Base-by-base conservation (phyloP, 2,113 vertebrate genomes). In the Prionailurus viverrinus region DNA sequence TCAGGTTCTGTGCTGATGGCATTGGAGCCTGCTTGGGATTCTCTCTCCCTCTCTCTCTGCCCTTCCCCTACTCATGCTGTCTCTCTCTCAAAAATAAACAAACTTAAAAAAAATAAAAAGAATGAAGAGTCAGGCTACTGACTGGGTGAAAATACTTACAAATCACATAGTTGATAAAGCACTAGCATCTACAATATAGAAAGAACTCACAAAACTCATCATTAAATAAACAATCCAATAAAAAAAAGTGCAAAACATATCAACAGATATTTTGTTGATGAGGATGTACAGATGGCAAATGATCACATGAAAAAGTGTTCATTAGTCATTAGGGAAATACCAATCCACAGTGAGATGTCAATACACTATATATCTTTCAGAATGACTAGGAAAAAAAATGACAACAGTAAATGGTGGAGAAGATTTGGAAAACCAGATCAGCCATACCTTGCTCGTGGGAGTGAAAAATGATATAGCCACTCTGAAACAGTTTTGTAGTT, bases 401-500 rank as follows among this genome's bases (percentile, higher is more conserved):
- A 29, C 55, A 82, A 74, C 58, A 76, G 45, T n/a, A 74, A 81
- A 51, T 88, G 41, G 6, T 65, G 14, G 15, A 55, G 80, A 91
- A 80, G 71, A 80, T 80, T 73, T 33, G 29, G 45, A 86, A 83
- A 94, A 71, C 65, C 10, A 21, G 21, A 90, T 85, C 53, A 80
- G 18, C 53, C 85, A 58, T 33, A 51, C 55, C 12, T 84, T 84
- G 25, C 14, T 89, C 61, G 21, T 95, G 19, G 79, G 61, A 39
- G 61, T 93, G 27, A 66, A 89, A 93, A 66, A 58, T 93, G 36
- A 58, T 89, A 83, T 14, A 66, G 76, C 36, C 23, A 66, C 25
- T 66, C 78, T 76, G 58, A 83, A 74, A 58, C 48, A 78, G 85
- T 68, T 89, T 58, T 39, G 58, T 39, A 82, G 48, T 96, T 96